phyloP scores from a whole-genome alignment of 2,113 vertebrate genomes.

The Pristiophorus japonicus region DNA sequence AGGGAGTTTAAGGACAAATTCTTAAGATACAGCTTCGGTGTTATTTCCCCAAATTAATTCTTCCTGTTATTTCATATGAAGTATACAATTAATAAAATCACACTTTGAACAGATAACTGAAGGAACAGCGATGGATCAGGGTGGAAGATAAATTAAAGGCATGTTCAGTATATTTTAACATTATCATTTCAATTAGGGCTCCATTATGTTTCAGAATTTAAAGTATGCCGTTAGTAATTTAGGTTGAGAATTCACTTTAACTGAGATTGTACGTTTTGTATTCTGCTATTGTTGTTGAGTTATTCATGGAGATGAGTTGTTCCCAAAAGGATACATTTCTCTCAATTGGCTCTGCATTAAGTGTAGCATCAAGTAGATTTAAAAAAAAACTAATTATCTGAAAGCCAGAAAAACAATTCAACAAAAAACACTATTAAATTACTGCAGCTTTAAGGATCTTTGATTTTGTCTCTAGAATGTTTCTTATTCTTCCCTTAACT shows the following conservation, averaged over 20 bases:
- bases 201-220: conserved; percentile 26
- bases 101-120: not conserved
- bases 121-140: not conserved
- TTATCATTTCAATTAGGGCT: conserved; percentile 25
- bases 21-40: not conserved
- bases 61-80: not conserved
- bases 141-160: conserved; percentile 18
- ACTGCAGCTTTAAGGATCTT: not conserved
- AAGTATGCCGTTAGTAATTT: not conserved
- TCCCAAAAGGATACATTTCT: conserved; percentile 13
- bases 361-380: not conserved
- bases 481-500: not conserved
- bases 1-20: not conserved
- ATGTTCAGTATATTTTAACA: conserved; percentile 25
- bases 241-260: not conserved
- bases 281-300: not conserved
- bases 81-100: conserved; percentile 20
- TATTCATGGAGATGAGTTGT: not conserved
- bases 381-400: conserved; percentile 18
- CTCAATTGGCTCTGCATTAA: conserved; percentile 23
- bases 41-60: not conserved
- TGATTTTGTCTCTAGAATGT: not conserved
- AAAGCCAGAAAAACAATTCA: not conserved
- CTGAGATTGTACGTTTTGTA: not conserved
- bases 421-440: not conserved